A percentile compares a stretch with the other conserved stretches of the same genome.
phyloP scores from a whole-genome alignment of 2,888 invertebrate genomes.

The Cheilosia urbana region DNA sequence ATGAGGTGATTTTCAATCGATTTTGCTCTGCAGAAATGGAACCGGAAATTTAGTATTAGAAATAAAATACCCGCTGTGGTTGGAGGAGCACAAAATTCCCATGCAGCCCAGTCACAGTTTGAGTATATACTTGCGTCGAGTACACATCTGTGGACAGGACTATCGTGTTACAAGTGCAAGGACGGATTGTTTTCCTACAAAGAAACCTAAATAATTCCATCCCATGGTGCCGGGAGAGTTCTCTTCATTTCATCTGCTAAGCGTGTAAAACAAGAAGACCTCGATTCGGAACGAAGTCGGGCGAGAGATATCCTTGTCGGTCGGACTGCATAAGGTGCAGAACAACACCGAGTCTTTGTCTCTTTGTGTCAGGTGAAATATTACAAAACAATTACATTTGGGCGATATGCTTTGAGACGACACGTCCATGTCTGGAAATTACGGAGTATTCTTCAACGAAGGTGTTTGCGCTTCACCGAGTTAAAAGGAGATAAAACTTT shows the following conservation, averaged over 20 bases:
- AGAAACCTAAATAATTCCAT: conserved; percentile 58
- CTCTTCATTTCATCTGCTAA: conserved; percentile 31
- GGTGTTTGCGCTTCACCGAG: conserved; percentile 31
- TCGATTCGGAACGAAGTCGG: conserved; percentile 46
- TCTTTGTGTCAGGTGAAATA: conserved; percentile 62
- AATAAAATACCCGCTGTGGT: conserved; percentile 39
- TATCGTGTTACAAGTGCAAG: conserved; percentile 45
- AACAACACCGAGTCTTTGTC: conserved; percentile 27
- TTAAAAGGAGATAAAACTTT: conserved; percentile 37
- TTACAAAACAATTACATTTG: conserved; percentile 69
- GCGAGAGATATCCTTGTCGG: conserved; percentile 23
- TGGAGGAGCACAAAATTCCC: conserved; percentile 36
- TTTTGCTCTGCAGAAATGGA: conserved; percentile 47
- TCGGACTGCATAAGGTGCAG: conserved; percentile 26
- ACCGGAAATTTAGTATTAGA: conserved; percentile 59
- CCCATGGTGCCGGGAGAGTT: conserved; percentile 9
- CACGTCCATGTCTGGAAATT: conserved; percentile 49
- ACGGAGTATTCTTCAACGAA: conserved; percentile 13
- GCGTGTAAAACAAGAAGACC: conserved; percentile 54
- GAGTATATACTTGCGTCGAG: conserved; percentile 13
- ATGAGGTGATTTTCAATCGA: conserved; percentile 34
- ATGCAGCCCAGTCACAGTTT: conserved; percentile 27
- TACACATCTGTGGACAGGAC: conserved; percentile 11
- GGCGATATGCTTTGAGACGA: conserved; percentile 48
- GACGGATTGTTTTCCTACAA: conserved; percentile 60